Conservation (phyloP, 2,797 vertebrate species). For the Hemitrygon akajei region DNA sequence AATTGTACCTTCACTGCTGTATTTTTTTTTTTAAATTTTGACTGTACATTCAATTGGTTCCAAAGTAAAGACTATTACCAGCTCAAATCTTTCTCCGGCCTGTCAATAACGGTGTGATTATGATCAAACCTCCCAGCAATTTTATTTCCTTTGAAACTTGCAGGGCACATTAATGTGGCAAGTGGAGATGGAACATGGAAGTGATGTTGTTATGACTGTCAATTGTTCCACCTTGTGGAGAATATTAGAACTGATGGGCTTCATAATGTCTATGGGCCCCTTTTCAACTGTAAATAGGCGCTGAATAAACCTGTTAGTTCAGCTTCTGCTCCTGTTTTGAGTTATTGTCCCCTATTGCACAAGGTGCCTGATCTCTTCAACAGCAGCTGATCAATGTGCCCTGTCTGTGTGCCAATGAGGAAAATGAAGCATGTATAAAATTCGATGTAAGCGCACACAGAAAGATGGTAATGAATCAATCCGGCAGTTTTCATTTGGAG, state of each 20-base stretch:
- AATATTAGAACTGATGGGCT: not conserved
- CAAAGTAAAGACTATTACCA: not conserved
- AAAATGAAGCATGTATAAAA: not conserved
- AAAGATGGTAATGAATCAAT: not conserved
- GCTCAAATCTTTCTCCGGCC: not conserved
- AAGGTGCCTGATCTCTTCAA: not conserved
- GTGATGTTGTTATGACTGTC: not conserved
- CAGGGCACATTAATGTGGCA: not conserved
- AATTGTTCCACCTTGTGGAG: not conserved
- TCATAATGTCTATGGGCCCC: not conserved
- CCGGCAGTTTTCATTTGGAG: not conserved
- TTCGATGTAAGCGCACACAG: not conserved
- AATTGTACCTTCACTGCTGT: not conserved
- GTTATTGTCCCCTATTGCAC: not conserved
- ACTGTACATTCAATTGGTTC: conserved; percentile 5
- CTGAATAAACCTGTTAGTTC: not conserved
- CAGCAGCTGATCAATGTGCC: not conserved
- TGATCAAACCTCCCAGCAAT: not conserved
- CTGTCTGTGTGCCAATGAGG: not conserved
- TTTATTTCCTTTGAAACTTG: not conserved
- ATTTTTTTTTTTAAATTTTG: conserved; percentile 14
- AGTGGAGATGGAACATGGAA: not conserved
- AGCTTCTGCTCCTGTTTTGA: not conserved
- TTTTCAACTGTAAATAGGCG: not conserved
- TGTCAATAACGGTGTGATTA: not conserved